Conservation (phyloP, 2,113 vertebrate species). For the Zeus faber region DNA sequence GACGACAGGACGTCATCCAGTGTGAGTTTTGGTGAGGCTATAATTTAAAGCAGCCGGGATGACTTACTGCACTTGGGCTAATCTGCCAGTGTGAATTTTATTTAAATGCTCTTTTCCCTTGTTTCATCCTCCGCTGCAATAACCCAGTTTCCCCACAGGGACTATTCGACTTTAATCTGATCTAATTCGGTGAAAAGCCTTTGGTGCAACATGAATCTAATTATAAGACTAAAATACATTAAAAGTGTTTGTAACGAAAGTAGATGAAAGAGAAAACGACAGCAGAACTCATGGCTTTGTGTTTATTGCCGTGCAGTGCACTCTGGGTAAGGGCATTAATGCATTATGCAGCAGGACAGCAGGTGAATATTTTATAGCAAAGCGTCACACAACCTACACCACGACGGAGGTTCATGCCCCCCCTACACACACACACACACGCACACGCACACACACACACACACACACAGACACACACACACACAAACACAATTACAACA, state of each 20-base stretch:
- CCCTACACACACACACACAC: conserved; percentile 7
- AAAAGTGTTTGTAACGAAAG: no score
- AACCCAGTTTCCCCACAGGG: background rate
- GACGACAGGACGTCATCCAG: no score
- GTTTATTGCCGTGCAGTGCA: conserved; percentile 18
- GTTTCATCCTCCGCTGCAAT: background rate
- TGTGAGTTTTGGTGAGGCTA: no score
- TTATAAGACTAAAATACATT: background rate
- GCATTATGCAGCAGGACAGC: conserved; percentile 64
- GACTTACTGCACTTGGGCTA: no score
- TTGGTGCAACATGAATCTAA: background rate
- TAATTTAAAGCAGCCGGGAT: no score
- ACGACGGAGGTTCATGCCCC: background rate
- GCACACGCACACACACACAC: conserved; percentile 9
- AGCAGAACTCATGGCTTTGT: conserved; percentile 9
- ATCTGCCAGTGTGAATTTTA: background rate
- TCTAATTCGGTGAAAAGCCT: background rate
- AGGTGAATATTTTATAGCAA: conserved; percentile 65
- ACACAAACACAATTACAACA: conserved; percentile 12
- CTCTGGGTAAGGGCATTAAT: conserved; percentile 40
- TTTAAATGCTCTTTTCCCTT: background rate
- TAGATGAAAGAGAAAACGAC: background rate
- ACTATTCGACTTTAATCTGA: background rate
- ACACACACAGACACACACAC: conserved; percentile 6
- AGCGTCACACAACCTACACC: conserved; percentile 21